phyloP scores from a whole-genome alignment of 2,797 vertebrate species.

The Menidia menidia region DNA sequence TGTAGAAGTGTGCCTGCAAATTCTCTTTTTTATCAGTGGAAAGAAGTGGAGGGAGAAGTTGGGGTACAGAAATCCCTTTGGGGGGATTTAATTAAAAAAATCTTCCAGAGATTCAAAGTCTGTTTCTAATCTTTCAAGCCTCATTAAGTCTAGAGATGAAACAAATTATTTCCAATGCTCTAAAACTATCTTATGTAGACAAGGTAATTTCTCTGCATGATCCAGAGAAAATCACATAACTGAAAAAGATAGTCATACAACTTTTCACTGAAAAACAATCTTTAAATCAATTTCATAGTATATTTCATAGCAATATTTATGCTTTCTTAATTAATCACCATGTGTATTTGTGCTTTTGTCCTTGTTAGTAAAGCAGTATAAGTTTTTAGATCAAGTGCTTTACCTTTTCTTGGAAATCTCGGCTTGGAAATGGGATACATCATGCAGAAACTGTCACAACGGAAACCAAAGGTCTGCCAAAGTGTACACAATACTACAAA shows the following conservation, averaged over 20 bases:
- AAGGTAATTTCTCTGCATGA: neutral
- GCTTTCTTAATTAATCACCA: neutral
- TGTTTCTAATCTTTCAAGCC: neutral
- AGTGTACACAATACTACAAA: constrained; percentile 30
- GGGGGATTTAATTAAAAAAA: no score
- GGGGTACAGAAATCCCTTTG: no score
- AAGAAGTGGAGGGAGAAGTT: no score
- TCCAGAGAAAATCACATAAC: neutral
- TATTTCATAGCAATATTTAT: neutral
- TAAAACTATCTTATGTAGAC: no score
- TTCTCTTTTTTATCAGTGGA: neutral
- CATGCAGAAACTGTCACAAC: constrained; percentile 34
- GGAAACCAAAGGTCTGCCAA: constrained; percentile 50
- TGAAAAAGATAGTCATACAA: neutral
- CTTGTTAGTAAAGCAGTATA: neutral
- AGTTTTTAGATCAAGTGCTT: neutral
- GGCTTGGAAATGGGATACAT: constrained; percentile 3
- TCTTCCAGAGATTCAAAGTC: no score
- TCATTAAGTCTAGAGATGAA: constrained; percentile 12
- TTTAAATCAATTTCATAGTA: constrained; percentile 3
- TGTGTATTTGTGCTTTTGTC: neutral
- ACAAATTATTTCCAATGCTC: neutral
- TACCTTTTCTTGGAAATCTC: constrained; percentile 16
- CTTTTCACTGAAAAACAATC: neutral
- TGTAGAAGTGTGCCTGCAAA: neutral